Conservation (phyloP, 1,140 invertebrate genomes). For the Danaus melanippus region DNA sequence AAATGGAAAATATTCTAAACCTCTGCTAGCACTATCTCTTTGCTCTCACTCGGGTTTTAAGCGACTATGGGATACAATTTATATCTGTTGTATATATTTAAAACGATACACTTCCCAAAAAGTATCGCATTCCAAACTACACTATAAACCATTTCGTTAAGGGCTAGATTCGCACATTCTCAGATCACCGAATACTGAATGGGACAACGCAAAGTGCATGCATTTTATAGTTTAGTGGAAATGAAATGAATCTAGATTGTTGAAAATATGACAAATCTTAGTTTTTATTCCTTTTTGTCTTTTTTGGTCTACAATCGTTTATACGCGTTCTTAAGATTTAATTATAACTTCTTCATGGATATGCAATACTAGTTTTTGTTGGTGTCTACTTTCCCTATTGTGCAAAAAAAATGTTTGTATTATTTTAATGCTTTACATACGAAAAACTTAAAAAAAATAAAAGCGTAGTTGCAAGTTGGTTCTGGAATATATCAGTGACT, state of each 20-base stretch:
- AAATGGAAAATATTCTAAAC: slow-evolving; percentile 39
- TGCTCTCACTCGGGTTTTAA: slow-evolving; percentile 34
- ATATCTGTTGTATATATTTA: slow-evolving; percentile 25
- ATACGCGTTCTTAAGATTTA: too few relatives aligned
- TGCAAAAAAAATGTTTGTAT: too few relatives aligned
- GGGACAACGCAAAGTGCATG: slow-evolving; percentile 26
- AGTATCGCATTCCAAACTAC: background rate
- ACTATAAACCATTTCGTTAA: background rate
- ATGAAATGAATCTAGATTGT: slow-evolving; percentile 30
- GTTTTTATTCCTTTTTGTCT: slow-evolving; percentile 19
- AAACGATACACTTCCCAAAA: slow-evolving; percentile 8
- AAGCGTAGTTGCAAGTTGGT: too few relatives aligned
- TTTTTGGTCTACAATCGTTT: too few relatives aligned
- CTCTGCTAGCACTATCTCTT: slow-evolving; percentile 32
- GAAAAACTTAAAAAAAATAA: too few relatives aligned
- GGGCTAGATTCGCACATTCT: too few relatives aligned
- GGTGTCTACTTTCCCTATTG: too few relatives aligned
- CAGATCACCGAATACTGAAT: slow-evolving; percentile 10
- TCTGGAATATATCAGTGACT: too few relatives aligned
- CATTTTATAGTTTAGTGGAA: slow-evolving; percentile 32
- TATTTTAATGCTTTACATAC: too few relatives aligned
- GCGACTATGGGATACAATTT: slow-evolving; percentile 35
- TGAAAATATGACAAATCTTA: slow-evolving; percentile 30
- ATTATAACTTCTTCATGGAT: too few relatives aligned
- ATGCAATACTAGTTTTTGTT: too few relatives aligned